Conservation (phyloP, 2,113 vertebrate genomes). For the Leptobrachium leishanense region DNA sequence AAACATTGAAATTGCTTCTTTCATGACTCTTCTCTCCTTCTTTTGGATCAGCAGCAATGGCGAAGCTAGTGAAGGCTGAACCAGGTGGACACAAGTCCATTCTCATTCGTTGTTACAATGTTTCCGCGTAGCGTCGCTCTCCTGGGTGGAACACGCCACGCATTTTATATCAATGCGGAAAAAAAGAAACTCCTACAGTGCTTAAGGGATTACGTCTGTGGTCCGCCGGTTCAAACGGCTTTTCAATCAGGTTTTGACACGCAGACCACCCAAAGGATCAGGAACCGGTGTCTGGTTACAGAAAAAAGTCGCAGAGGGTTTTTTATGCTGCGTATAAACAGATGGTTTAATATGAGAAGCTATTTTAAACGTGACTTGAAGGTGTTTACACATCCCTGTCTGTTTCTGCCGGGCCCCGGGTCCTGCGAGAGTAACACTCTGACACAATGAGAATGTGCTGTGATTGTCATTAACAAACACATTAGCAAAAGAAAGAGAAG, state of each 20-base stretch:
- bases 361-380: conserved; percentile 42
- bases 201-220: conserved; percentile 19
- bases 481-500: not conserved
- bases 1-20: too few species aligned
- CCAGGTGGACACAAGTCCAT: too few species aligned
- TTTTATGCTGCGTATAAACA: conserved; percentile 43
- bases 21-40: too few species aligned
- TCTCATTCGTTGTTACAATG: too few species aligned
- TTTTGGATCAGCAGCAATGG: too few species aligned
- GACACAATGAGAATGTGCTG: conserved; percentile 16
- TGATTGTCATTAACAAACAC: not conserved
- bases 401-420: conserved; percentile 21
- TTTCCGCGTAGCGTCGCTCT: too few species aligned
- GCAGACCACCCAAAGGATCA: not conserved
- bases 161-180: too few species aligned
- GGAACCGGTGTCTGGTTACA: not conserved
- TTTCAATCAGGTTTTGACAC: conserved; percentile 12
- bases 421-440: conserved; percentile 19
- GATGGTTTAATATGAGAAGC: conserved; percentile 45
- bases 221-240: conserved; percentile 1
- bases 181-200: not conserved
- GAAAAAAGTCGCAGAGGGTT: not conserved
- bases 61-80: too few species aligned
- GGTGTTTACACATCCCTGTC: conserved; percentile 46
- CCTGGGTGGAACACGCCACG: too few species aligned